phyloP scores from a whole-genome alignment of 2,888 invertebrate genomes.

The Hypolimnas misippus region DNA sequence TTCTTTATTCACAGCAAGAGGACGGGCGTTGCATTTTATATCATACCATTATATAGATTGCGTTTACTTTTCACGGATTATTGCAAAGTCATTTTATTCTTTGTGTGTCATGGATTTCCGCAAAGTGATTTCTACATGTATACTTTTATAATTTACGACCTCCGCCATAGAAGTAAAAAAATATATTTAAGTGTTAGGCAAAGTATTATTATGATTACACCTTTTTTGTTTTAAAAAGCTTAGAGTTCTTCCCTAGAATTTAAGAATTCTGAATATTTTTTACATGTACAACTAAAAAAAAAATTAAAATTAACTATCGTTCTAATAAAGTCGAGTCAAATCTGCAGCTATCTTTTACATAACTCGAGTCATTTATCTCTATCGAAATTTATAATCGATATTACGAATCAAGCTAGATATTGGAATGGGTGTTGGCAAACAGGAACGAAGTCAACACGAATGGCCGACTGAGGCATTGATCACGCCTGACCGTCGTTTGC shows the following conservation, averaged over 20 bases:
- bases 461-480: conserved; percentile 24
- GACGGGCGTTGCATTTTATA: not conserved
- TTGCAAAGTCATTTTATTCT: not conserved
- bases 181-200: no score
- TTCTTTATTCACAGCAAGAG: not conserved
- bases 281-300: no score
- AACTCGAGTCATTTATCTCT: not conserved
- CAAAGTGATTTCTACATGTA: no score
- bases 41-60: not conserved
- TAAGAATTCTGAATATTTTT: no score
- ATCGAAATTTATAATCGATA: not conserved
- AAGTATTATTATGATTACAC: no score
- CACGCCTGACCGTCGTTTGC: conserved; percentile 30
- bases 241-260: no score
- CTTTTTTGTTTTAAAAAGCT: no score
- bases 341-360: no score
- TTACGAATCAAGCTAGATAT: conserved; percentile 17
- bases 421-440: conserved; percentile 27
- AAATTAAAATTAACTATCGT: no score
- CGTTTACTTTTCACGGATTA: not conserved
- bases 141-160: not conserved
- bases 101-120: no score
- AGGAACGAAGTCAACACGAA: conserved; percentile 25
- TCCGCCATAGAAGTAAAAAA: no score
- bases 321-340: not conserved